Evolutionary conservation across 2,113 vertebrate genomes (phyloP), one percentile per base, ranked within the genome.

Genomic region (Gallinago undulata): DNA sequence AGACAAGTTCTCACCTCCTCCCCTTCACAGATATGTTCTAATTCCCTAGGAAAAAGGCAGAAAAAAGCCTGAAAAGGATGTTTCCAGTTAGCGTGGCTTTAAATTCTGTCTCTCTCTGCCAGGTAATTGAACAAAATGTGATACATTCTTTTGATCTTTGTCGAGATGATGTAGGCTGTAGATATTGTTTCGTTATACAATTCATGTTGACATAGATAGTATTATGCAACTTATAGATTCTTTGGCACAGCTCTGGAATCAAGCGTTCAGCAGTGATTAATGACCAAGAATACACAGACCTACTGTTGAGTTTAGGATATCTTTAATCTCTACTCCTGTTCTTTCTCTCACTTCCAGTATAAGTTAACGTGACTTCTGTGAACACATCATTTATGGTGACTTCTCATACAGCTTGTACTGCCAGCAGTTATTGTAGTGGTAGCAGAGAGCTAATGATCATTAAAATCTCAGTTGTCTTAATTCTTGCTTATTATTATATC

Each of bases 1-100:
- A 95, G 75, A 84, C 47, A 96, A 88, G 92, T 96, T 96, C 79
- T 92, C 90, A 95, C 88, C 78, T 93, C 70, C 87, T 90, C 47
- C 77, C 86, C 31, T 87, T 93, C 77, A 92, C 48, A 73, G 84
- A 89, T 82, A 92, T 69, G 50, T 93, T 93, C 81, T 94, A 93
- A 89, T 93, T 95, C 53, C n/a, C 69, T 24, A 41, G 39, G 64
- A 91, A 93, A 82, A 93, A 94, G 30, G 41, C 78, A 64, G 56
- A 9, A 95, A 93, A 93, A 91, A 55, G 21, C 11, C 76, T 69
- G 66, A 82, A 91, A 94, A 82, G 62, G 22, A 56, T 73, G 53
- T 89, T 96, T 95, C 75, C 73, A 96, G 92, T 96, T 93, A 97
- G 45, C 19, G 39, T 88, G 57, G 8, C 53, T 79, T 96, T 92